Evolutionary conservation across 2,797 vertebrate genomes (phyloP).

Genomic region (Spinibarbus caldwelli): DNA sequence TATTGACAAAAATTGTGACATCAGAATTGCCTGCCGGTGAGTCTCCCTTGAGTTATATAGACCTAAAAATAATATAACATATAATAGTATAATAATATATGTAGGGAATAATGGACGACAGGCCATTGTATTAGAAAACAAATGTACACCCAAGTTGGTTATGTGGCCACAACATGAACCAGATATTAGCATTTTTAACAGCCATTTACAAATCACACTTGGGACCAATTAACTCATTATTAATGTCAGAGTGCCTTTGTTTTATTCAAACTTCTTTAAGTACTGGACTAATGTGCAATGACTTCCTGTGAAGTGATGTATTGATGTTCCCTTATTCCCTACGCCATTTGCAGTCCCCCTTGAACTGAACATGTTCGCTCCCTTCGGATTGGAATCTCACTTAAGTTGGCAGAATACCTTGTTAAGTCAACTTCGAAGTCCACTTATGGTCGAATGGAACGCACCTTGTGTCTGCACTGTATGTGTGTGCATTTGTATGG

Average conservation of each 20-base stretch:
- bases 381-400: no score
- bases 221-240: no score
- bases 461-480: no score
- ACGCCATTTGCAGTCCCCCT: no score
- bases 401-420: not conserved
- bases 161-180: not conserved
- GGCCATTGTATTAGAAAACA: not conserved
- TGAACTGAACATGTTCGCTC: no score
- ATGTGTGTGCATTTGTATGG: no score
- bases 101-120: not conserved
- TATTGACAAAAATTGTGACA: constrained; percentile 81
- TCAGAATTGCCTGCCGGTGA: constrained; percentile 80
- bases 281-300: no score
- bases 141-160: not conserved
- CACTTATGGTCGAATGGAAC: no score
- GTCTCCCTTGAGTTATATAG: constrained; percentile 30
- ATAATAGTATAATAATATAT: not conserved
- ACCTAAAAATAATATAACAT: not conserved
- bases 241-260: no score
- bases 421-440: not conserved
- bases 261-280: no score
- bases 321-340: not conserved
- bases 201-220: no score
- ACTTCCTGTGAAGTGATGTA: not conserved
- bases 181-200: not conserved